Evolutionary conservation across 2,113 vertebrate species (phyloP).

Genomic region (Corythornis cristatus): DNA sequence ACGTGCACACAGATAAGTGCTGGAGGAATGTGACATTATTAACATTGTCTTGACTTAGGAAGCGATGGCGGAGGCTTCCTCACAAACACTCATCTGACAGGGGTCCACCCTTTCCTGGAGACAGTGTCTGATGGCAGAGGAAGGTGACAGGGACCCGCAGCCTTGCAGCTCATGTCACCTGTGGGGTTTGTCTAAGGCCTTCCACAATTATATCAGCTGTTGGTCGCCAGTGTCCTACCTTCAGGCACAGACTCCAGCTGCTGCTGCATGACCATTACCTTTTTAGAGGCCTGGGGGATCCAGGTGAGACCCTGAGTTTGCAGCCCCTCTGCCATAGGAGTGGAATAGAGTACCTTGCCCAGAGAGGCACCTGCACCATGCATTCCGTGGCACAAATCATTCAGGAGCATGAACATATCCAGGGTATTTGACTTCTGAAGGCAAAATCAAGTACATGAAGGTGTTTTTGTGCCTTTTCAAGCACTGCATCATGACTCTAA

Average conservation of each 20-base stretch:
- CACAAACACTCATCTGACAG: accelerated
- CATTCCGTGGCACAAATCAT: neutral
- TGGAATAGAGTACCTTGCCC: neutral
- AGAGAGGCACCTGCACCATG: neutral
- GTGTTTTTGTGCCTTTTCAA: neutral
- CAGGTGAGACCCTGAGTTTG: neutral
- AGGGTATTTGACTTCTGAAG: neutral
- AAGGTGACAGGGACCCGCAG: neutral
- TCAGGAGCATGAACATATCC: neutral
- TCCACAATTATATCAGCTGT: accelerated
- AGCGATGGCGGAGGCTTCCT: neutral
- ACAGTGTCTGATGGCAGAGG: neutral
- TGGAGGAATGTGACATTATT: constrained; percentile 27
- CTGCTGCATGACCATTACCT: neutral
- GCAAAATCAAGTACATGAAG: neutral
- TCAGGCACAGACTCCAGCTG: neutral
- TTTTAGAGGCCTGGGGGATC: neutral
- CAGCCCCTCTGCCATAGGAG: neutral
- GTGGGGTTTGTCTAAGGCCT: neutral
- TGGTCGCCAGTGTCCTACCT: accelerated
- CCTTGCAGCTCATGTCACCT: accelerated
- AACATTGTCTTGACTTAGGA: neutral
- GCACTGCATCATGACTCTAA: neutral
- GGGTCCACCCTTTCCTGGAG: constrained; percentile 46
- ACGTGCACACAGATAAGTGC: neutral